Percentiles rank a stretch among this genome's conserved stretches.
phyloP scores from a whole-genome alignment of 1,140 invertebrate genomes.

The Atta texana region DNA sequence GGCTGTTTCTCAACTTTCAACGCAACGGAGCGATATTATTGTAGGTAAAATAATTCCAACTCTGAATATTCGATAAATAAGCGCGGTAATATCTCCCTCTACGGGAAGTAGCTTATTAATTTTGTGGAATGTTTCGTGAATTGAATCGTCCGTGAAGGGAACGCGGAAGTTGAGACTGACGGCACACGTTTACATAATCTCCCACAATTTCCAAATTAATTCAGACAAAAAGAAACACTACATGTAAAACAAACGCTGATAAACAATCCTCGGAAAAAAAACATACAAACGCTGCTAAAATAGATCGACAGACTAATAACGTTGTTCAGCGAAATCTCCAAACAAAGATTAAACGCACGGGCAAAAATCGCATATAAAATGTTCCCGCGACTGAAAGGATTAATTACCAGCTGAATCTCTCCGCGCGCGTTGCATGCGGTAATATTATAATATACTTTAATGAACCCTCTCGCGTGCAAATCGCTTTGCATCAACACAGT shows the following conservation, averaged over 20 bases:
- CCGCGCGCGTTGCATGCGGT: conserved; percentile 31
- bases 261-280: neutral
- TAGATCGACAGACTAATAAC: conserved; percentile 14
- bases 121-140: conserved; percentile 50
- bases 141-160: conserved; percentile 38
- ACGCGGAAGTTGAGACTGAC: neutral
- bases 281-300: neutral
- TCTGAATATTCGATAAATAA: conserved; percentile 49
- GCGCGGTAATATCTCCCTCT: conserved; percentile 19
- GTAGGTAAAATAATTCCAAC: conserved; percentile 53
- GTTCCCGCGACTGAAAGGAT: conserved; percentile 51
- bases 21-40: conserved; percentile 42
- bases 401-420: conserved; percentile 50
- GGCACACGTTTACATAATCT: conserved; percentile 15
- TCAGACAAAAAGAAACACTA: neutral
- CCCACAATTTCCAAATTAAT: conserved; percentile 35
- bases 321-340: conserved; percentile 13
- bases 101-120: conserved; percentile 60
- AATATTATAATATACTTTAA: conserved; percentile 58
- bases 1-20: conserved; percentile 34
- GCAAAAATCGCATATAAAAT: conserved; percentile 36
- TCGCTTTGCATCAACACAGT: conserved; percentile 49
- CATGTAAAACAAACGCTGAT: conserved; percentile 12
- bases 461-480: conserved; percentile 52
- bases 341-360: conserved; percentile 43